These are phyloP conservation scores for Tetragnatha montana DNA, from an alignment of 2,888 invertebrate species.

Conservation along the genomic window DNA sequence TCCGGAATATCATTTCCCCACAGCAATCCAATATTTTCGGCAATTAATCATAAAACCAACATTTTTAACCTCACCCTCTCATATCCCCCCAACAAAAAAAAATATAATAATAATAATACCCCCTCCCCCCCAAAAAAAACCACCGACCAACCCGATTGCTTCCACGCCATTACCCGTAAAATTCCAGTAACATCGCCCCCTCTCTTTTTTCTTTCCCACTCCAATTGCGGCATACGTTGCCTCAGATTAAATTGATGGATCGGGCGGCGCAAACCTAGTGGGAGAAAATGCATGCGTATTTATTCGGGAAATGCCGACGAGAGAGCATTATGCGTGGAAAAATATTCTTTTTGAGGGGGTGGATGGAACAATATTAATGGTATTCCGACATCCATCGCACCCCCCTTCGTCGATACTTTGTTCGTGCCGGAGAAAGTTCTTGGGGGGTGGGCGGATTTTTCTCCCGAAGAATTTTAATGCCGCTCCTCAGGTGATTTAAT, in stretches of 20 bases:
- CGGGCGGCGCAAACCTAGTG: not conserved
- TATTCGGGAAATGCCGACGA: not conserved
- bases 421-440: not conserved
- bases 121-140: too few relatives aligned
- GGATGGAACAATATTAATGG: constrained; percentile 48
- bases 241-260: constrained; percentile 64
- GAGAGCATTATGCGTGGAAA: constrained; percentile 4
- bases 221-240: constrained; percentile 5
- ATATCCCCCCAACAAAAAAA: too few relatives aligned
- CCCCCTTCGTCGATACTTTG: not conserved
- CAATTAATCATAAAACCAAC: too few relatives aligned
- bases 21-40: too few relatives aligned
- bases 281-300: constrained; percentile 22
- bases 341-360: not conserved
- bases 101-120: too few relatives aligned
- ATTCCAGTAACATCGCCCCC: not conserved
- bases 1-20: too few relatives aligned
- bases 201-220: not conserved
- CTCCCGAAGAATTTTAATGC: not conserved
- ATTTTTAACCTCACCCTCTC: too few relatives aligned
- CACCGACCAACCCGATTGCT: not conserved
- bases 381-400: constrained; percentile 22
- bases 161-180: not conserved
- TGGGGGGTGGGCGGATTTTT: not conserved
- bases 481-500: too few relatives aligned